A percentile compares a stretch with the other conserved stretches of the same genome.
phyloP scores from a whole-genome alignment of 1,140 invertebrate genomes.

The Wiebesia pumilae region DNA sequence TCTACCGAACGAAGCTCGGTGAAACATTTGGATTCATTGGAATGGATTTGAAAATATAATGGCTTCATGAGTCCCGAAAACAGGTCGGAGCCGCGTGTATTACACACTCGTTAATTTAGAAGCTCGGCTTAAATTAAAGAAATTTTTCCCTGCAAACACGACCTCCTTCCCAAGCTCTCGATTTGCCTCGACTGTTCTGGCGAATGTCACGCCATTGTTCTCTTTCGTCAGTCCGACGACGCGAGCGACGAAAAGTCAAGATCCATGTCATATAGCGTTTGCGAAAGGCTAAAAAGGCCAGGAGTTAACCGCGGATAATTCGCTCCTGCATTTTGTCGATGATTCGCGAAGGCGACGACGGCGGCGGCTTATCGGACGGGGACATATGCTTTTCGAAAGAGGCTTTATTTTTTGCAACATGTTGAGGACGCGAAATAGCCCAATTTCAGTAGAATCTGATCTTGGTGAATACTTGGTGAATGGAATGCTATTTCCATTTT shows the following conservation, averaged over 20 bases:
- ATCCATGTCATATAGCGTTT: not conserved
- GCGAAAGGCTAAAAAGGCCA: not conserved
- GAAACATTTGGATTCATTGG: too few species aligned
- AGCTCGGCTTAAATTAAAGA: not conserved
- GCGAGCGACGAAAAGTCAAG: constrained; percentile 15
- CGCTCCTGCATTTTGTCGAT: too few species aligned
- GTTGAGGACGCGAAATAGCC: not conserved
- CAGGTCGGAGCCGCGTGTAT: not conserved
- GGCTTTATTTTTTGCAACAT: not conserved
- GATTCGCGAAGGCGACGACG: too few species aligned
- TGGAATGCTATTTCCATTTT: not conserved
- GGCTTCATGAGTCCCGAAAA: not conserved
- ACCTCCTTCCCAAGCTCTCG: constrained; percentile 47
- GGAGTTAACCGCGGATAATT: too few species aligned
- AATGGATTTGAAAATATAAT: not conserved
- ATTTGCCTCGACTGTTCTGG: constrained; percentile 18
- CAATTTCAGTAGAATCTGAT: not conserved
- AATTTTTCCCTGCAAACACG: not conserved
- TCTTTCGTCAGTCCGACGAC: not conserved
- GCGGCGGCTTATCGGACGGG: not conserved
- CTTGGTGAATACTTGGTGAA: not conserved
- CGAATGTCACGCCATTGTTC: constrained; percentile 19
- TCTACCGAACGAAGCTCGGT: not conserved
- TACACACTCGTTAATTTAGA: constrained; percentile 1
- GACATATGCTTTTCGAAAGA: not conserved